Percentiles rank a stretch among this genome's conserved stretches.
Evolutionary conservation across 2,113 vertebrate species (phyloP).

Genomic region (Platysteira castanea): DNA sequence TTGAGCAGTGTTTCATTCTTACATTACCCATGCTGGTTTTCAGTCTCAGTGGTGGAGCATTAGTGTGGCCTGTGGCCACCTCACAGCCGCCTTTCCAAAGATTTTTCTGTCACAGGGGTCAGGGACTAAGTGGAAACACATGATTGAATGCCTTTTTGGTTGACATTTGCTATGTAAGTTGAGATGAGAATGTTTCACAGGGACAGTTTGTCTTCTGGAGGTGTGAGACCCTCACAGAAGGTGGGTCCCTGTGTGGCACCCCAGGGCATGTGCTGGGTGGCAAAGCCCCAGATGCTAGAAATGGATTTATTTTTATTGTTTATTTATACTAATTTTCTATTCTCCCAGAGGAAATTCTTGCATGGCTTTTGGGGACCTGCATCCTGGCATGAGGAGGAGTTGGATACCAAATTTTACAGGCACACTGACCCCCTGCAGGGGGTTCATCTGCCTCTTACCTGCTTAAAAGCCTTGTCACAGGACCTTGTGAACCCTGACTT

Average conservation of each 20-base stretch:
- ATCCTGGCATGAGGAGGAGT: not conserved
- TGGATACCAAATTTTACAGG: not conserved
- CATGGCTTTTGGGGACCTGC: rapidly evolving
- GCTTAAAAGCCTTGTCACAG: not conserved
- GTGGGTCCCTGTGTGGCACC: not conserved
- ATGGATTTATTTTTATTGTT: not conserved
- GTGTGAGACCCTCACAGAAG: not conserved
- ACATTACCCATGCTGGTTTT: not conserved
- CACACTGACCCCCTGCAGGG: not conserved
- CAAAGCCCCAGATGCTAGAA: not conserved
- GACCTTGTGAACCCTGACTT: not conserved
- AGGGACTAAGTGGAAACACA: not conserved
- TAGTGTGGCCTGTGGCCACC: not conserved
- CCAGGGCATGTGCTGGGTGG: not conserved
- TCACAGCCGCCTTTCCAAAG: not conserved
- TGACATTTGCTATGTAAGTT: not conserved
- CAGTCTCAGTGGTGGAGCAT: not conserved
- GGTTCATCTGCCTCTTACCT: not conserved
- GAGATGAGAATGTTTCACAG: not conserved
- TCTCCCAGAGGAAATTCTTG: not conserved
- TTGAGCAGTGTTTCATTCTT: not conserved
- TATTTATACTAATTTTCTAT: not conserved
- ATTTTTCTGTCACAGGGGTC: not conserved
- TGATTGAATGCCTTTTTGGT: not conserved
- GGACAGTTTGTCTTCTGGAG: not conserved